Evolutionary conservation across 2,888 invertebrate species (phyloP), one percentile per base, ranked within the genome.

Genomic region (Cataglyphis livida): DNA sequence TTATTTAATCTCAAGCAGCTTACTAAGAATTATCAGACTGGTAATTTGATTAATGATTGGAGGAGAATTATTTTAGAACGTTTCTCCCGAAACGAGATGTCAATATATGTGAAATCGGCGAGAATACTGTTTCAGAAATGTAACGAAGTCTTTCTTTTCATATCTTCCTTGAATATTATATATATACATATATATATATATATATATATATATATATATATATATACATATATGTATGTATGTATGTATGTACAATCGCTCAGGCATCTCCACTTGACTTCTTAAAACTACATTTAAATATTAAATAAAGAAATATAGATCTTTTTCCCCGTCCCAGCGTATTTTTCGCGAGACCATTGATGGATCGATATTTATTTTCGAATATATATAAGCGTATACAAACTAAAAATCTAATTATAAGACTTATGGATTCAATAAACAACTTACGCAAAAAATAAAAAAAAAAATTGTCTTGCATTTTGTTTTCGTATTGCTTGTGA

Each of bases 291-390:
- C 6, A 18, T 51, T 68, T 73, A 25, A 75, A 10, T 41, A 28
- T 68, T 28, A 44, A 41, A 41, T n/a, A 18, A 48, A 71, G 10
- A 59, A 7, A 15, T 32, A 35, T 59, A 59, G 70, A 54, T 54
- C 5, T 54, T 51, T 70, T 25, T 59, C 44, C 51, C 51, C 51
- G 51, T 51, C 18, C n/a, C n/a, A 32, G 44, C 59, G 57, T 44
- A 59, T 35, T 59, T 59, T 48, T 44, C 41, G 35, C 59, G n/a
- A 35, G 35, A 71, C n/a, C 32, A 21, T 25, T 57, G 12, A 71
- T 15, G 18, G 38, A 74, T 79, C 5, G 61, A 51, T 44, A 81
- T 54, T 81, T 81, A 78, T 88, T 87, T 89, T 88, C 57, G 71
- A 79, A 25, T 38, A 70, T 82, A 66, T 79, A 79, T 81, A 83